Evolutionary conservation across 2,797 vertebrate genomes (phyloP).

Genomic region (Betta splendens): DNA sequence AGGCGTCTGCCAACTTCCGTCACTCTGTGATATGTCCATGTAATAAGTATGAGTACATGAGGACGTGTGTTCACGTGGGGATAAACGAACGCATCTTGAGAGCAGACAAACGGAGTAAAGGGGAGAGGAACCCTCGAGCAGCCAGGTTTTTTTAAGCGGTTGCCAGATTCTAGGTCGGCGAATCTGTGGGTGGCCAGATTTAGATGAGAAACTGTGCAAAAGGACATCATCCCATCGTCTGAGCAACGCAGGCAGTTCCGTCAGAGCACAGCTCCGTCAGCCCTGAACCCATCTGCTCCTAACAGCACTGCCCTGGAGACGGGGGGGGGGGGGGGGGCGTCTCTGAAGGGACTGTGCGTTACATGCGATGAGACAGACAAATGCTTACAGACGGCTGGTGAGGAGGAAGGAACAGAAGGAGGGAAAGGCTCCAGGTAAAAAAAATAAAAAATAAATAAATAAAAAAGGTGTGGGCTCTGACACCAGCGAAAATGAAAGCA

Average conservation of each 20-base stretch:
- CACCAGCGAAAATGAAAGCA: slow-evolving; percentile 68
- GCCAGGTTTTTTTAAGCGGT: slow-evolving; percentile 44
- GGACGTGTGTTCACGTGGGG: neutral
- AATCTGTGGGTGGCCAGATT: slow-evolving; percentile 51
- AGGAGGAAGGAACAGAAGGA: slow-evolving; percentile 45
- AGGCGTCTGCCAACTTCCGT: slow-evolving; percentile 10
- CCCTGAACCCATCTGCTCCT: slow-evolving; percentile 68
- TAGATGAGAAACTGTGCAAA: slow-evolving; percentile 54
- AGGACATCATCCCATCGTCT: slow-evolving; percentile 61
- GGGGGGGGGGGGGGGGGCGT: slow-evolving; percentile 37
- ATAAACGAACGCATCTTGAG: neutral
- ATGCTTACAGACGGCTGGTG: slow-evolving; percentile 31
- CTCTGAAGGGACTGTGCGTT: slow-evolving; percentile 24
- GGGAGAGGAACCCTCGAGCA: slow-evolving; percentile 1
- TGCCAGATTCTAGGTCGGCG: slow-evolving; percentile 54
- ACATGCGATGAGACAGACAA: slow-evolving; percentile 21
- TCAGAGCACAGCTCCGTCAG: slow-evolving; percentile 59
- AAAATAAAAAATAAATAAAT: too few relatives aligned
- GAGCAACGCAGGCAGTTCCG: slow-evolving; percentile 60
- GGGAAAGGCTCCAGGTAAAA: slow-evolving; percentile 43
- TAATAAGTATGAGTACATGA: slow-evolving; percentile 1
- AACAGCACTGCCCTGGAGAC: slow-evolving; percentile 51
- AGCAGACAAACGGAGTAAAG: too few relatives aligned
- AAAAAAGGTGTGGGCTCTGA: slow-evolving; percentile 63
- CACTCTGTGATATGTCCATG: slow-evolving; percentile 15